These are phyloP conservation scores for Globicephala melas DNA, from an alignment of 2,113 vertebrate species.

Conservation along the genomic window DNA sequence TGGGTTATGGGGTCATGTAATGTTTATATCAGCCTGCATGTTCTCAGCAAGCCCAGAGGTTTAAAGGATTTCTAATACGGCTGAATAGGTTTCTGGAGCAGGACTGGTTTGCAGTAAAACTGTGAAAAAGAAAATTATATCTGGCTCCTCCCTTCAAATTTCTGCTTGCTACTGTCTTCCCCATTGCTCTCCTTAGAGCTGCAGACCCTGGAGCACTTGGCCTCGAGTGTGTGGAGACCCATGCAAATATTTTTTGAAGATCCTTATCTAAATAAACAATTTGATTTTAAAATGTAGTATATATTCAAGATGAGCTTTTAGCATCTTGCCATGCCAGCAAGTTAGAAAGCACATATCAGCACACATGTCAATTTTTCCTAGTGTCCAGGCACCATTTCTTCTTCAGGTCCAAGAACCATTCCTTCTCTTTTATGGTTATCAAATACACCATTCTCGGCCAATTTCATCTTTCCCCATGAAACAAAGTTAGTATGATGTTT, in stretches of 20 bases:
- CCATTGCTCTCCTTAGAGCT: neutral
- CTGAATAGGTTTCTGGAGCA: neutral
- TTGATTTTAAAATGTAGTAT: neutral
- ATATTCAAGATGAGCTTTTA: neutral
- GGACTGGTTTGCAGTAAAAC: conserved; percentile 9
- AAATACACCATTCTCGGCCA: neutral
- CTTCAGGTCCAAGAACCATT: neutral
- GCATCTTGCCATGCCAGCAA: neutral
- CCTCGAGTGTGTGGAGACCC: neutral
- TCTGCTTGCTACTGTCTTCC: neutral
- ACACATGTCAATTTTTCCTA: neutral
- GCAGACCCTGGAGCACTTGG: neutral
- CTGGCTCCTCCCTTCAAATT: neutral
- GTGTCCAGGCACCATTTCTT: neutral
- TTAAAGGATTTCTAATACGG: neutral
- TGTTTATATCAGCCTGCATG: conserved; percentile 34
- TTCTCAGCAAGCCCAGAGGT: neutral
- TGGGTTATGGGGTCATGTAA: conserved; percentile 5
- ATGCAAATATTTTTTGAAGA: neutral
- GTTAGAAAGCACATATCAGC: neutral
- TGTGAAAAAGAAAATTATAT: neutral
- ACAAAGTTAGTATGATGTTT: neutral
- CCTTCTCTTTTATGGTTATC: neutral
- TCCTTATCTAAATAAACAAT: neutral
- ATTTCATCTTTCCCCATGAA: neutral